Evolutionary conservation across 1,140 invertebrate genomes (phyloP).

Genomic region (Latrodectus geometricus): DNA sequence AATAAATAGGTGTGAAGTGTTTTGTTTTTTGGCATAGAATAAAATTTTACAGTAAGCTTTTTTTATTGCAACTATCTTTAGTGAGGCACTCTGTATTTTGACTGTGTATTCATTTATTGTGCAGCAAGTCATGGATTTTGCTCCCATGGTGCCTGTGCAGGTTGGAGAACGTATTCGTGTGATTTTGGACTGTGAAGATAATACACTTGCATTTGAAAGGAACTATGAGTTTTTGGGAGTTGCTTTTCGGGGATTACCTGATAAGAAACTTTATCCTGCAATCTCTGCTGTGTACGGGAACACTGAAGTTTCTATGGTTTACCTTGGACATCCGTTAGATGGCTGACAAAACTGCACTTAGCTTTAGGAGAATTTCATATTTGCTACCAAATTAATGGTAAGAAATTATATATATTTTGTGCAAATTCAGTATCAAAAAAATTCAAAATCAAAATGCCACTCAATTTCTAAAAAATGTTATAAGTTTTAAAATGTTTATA

Average conservation of each 20-base stretch:
- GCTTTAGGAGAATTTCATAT: slow-evolving; percentile 42
- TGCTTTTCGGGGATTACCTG: slow-evolving; percentile 94
- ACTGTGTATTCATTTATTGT: slow-evolving; percentile 56
- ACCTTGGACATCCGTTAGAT: slow-evolving; percentile 92
- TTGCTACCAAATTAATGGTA: slow-evolving; percentile 33
- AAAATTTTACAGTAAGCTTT: slow-evolving; percentile 31
- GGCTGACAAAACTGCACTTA: slow-evolving; percentile 73
- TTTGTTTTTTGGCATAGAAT: slow-evolving; percentile 23
- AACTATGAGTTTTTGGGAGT: slow-evolving; percentile 99
- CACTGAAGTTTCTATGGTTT: slow-evolving; percentile 99
- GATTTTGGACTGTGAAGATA: slow-evolving; percentile 97
- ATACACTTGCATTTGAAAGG: slow-evolving; percentile 97
- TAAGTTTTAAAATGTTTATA: too few relatives aligned
- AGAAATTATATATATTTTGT: neutral
- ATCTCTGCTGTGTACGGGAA: slow-evolving; percentile 99
- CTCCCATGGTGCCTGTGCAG: slow-evolving; percentile 73
- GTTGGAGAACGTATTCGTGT: slow-evolving; percentile 96
- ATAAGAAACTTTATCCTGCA: slow-evolving; percentile 93
- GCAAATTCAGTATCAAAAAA: too few relatives aligned
- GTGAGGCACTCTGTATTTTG: slow-evolving; percentile 57
- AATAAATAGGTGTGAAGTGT: neutral
- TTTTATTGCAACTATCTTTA: slow-evolving; percentile 58
- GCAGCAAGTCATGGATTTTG: slow-evolving; percentile 62
- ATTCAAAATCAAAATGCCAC: too few relatives aligned
- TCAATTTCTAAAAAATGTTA: too few relatives aligned